phyloP scores from a whole-genome alignment of 2,888 invertebrate genomes.

The Acleris emargana region DNA sequence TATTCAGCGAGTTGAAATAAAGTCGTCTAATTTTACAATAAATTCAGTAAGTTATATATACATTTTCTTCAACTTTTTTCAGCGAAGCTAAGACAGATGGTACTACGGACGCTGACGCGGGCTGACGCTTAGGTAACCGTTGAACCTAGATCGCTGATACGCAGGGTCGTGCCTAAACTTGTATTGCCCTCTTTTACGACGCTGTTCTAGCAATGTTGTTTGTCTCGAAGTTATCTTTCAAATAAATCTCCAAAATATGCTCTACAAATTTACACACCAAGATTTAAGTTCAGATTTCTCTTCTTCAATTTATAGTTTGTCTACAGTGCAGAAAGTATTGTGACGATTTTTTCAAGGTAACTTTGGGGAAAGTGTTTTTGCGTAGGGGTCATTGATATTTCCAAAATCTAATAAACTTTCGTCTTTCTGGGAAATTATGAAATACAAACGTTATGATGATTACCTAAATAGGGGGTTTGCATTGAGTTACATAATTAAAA shows the following conservation, averaged over 20 bases:
- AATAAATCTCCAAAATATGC: constrained; percentile 31
- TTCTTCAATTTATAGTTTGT: not conserved
- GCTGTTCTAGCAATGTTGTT: constrained; percentile 10
- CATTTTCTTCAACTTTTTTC: not conserved
- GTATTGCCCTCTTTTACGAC: constrained; percentile 21
- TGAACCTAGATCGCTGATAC: constrained; percentile 32
- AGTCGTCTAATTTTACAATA: not conserved
- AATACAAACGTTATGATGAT: too few relatives aligned
- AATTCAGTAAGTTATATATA: not conserved
- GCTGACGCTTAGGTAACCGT: constrained; percentile 3
- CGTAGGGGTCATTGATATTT: too few relatives aligned
- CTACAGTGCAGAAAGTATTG: not conserved
- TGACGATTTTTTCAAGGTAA: not conserved
- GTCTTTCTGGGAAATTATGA: too few relatives aligned
- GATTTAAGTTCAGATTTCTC: constrained; percentile 13
- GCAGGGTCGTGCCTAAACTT: constrained; percentile 19
- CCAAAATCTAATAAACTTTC: too few relatives aligned
- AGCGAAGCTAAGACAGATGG: not conserved
- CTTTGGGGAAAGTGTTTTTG: too few relatives aligned
- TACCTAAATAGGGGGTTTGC: too few relatives aligned
- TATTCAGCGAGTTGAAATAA: too few relatives aligned
- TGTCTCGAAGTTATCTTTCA: constrained; percentile 22
- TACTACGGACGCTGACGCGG: not conserved
- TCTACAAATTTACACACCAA: constrained; percentile 29
- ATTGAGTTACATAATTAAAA: too few relatives aligned